Base-by-base conservation (phyloP, 2,888 invertebrate species). In the Cryptophagus acutangulus region DNA sequence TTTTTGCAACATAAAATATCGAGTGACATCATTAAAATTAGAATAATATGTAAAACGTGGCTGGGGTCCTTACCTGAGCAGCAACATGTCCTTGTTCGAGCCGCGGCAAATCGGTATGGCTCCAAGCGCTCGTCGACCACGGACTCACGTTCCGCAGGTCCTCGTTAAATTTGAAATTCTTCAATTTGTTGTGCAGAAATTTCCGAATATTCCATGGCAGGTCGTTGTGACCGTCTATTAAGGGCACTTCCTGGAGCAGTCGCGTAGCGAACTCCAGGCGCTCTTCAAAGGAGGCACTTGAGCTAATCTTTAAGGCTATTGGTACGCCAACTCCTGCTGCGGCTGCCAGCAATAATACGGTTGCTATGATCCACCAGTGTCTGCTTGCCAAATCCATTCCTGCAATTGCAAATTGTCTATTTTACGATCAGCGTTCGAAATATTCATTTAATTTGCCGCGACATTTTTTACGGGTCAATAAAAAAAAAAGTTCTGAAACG, bases 161-260 rank as follows among this genome's bases (percentile, higher is more conserved):
- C 67, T 81, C 77, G 51, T 77, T 79, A 67, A 84, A 82, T 59
- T 79, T 77, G 66, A 90, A 87, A 67, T 87, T 86, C 67, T 85
- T 84, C 57, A 91, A 80, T 67, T 84, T 83, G 71, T 90, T 90
- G 71, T 89, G 88, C 66, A 89, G 76, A 72, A 90, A 89, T 72
- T 89, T 89, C 53, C 90, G 76, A 67, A 91, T 87, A 71, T 90
- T 90, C 88, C 89, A 90, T 9, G 90, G 89, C 51, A 90, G 74
- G 70, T 91, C 91, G 72, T 91, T 91, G 77, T 91, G 90, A 52
- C 89, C 89, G 69, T 87, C 87, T 56, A 87, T 78, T 55, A 87
- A 79, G 52, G 86, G 86, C 55, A 84, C 83, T 72, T 85, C 84
- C 62, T 83, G 80, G 46, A 86, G 73, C 17, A 86, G 75, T 51